Base-by-base conservation (phyloP, 2,888 invertebrate species). In the Euplexia lucipara region DNA sequence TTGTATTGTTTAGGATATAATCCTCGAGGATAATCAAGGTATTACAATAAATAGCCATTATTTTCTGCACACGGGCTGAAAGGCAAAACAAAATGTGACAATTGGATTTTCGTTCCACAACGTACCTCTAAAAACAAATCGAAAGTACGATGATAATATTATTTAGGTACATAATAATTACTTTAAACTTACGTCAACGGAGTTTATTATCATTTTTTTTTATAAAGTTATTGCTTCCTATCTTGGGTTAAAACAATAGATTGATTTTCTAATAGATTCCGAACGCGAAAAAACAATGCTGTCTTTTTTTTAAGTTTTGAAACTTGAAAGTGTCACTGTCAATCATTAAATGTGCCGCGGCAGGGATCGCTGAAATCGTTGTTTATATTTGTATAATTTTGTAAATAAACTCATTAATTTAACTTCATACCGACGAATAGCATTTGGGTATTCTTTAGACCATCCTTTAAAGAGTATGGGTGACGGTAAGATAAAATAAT, bases 61-160 rank as follows among this genome's bases (percentile, higher is more conserved):
- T 86, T 87, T 83, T 70, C 71, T 59, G 26, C 35, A 54, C 48
- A 67, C 66, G 48, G 52, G 14, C 70, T 67, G 66, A 56, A 79
- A 75, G 65, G 80, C 81, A 83, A 83, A 83, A 83, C 83, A 83
- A 83, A 70, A 78, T 85, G 68, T 88, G 87, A 86, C 86, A 83
- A 71, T 80, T 68, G n/a, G 48, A 41, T 52, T 22, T 77, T 54
- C 78, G 83, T 84, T 82, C 77, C 32, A 63, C 77, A 82, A 82
- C 42, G 6, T 12, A n/a, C 9, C 4, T 14, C 34, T 30, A 16
- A 16, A 10, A 14, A n/a, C 44, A 30, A 44, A 35, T 4, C 16
- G n/a, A 26, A 20, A 16, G 20, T 16, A 20, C 8, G 7, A 34
- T 34, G 18, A 7, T 6, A 47, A 10, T 8, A n/a, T n/a, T n/a